Base-by-base conservation (phyloP, 1,140 invertebrate genomes). In the Temnothorax nylanderi region DNA sequence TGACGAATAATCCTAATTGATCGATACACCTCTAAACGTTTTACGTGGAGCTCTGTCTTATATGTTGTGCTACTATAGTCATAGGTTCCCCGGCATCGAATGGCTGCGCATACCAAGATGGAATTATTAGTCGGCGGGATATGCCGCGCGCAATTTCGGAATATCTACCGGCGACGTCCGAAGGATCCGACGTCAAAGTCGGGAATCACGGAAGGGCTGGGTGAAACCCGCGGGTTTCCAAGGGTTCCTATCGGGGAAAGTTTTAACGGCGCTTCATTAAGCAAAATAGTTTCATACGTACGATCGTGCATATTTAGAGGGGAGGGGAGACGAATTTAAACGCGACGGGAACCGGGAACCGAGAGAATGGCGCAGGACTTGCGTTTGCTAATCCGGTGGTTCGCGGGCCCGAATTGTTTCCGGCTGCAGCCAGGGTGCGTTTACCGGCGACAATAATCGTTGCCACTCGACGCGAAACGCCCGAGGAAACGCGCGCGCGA, bases 241-340 rank as follows among this genome's bases (percentile, higher is more conserved):
- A 21, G 37, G 37, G 16, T 60, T 69, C 21, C 65, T 94, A 93
- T 94, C 91, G 88, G 86, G 41, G 90, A 93, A 95, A 94, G 94
- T 94, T 95, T 91, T 91, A 94, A 94, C 88, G 92, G 88, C 87
- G 87, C 91, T 92, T 93, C 91, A 92, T 94, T 92, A 93, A 90
- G 86, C 82, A 93, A 94, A 94, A 94, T 94, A 94, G 93, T 94
- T 93, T 93, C 85, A 64, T 75, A 60, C 32, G 82, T 69, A 18
- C 32, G 65, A 82, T 74, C 62, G 65, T 10, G 13, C 41, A 34
- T 41, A 74, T 89, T 87, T 58, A 34, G 6, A 26, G n/a, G 56
- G 18, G 34, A 26, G 7, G 8, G 3, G 26, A 3, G 37, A 41
- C 13, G 34, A 60, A 18, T 74, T 58, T 32, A 54, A 84, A 60